These are phyloP conservation scores for Ecliptopera silaceata DNA, from an alignment of 2,888 invertebrate genomes.

Conservation along the genomic window DNA sequence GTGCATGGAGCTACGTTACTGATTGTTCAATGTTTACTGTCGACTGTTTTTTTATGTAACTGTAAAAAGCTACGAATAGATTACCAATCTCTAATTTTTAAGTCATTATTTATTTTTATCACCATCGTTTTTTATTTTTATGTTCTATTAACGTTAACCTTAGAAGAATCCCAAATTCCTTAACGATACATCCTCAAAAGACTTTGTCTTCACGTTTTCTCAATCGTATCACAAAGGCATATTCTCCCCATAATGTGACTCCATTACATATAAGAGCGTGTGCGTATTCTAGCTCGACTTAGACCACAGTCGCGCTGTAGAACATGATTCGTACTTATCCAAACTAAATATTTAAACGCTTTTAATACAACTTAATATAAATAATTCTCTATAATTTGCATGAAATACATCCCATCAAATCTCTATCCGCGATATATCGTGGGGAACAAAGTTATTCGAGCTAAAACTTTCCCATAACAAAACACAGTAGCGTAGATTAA, in stretches of 20 bases:
- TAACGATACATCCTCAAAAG: not conserved
- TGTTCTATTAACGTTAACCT: not conserved
- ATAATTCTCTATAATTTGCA: too few species aligned
- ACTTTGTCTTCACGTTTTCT: not conserved
- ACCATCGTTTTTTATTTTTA: conserved; percentile 9
- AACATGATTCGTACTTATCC: not conserved
- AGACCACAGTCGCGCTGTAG: not conserved
- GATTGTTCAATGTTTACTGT: conserved; percentile 47
- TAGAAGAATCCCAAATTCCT: not conserved
- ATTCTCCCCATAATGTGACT: not conserved
- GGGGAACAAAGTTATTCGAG: not conserved
- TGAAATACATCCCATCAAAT: not conserved
- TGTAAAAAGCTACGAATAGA: conserved; percentile 36
- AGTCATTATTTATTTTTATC: conserved; percentile 3
- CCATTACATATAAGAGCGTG: not conserved
- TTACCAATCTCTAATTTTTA: conserved; percentile 8
- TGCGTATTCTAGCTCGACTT: not conserved
- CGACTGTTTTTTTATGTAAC: conserved; percentile 43
- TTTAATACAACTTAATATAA: not conserved
- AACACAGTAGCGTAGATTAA: not conserved
- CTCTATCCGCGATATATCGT: not conserved
- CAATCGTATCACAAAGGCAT: not conserved
- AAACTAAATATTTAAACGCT: not conserved
- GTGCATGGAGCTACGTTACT: conserved; percentile 66
- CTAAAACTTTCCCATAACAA: not conserved